Evolutionary conservation across 2,113 vertebrate species (phyloP), one percentile per base, ranked within the genome.

Genomic region (Patagioenas fasciata): DNA sequence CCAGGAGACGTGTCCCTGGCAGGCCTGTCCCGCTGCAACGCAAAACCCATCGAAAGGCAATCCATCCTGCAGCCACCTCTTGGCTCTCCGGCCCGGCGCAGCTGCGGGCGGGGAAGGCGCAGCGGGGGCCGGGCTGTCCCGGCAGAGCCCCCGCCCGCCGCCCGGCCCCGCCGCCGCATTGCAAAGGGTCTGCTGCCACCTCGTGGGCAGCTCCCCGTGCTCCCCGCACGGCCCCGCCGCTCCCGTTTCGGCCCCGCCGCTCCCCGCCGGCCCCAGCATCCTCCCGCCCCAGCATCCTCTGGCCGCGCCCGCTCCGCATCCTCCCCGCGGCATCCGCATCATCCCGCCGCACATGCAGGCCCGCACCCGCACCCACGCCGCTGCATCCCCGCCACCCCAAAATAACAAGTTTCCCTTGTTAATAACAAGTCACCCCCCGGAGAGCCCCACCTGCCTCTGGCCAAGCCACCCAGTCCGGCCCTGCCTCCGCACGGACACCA

Each of bases 151-250:
- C 78, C 64, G 64, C 61, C 75, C 31, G 32, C 75, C 60, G 62
- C 58, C 29, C 51, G 29, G 57, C 47, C 48, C 74, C 23, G 50
- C 61, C 47, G 40, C 48, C 21, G 67, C 85, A 97, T 97, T 94
- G 67, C 95, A 89, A 95, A 90, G 97, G 95, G 91, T 97, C 95
- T 97, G 97, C 97, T 97, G 98, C 98, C 98, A 98, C 97, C 98
- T 98, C 96, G 97, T 97, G 98, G 98, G 73, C 83, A 78, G 12
- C 16, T 44, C 44, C 70, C 67, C 54, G 61, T 23, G 42, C 51
- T 40, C 36, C 67, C 72, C 62, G 31, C 40, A 42, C 40, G 17
- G 74, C 40, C 54, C 32, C 71, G 62, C 56, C 19, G 36, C 42
- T 42, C 42, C 42, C 42, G 42, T 54, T 25, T n/a, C 51, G 17